Conservation (phyloP, 2,888 invertebrate species). For the Synergus laeviventris region DNA sequence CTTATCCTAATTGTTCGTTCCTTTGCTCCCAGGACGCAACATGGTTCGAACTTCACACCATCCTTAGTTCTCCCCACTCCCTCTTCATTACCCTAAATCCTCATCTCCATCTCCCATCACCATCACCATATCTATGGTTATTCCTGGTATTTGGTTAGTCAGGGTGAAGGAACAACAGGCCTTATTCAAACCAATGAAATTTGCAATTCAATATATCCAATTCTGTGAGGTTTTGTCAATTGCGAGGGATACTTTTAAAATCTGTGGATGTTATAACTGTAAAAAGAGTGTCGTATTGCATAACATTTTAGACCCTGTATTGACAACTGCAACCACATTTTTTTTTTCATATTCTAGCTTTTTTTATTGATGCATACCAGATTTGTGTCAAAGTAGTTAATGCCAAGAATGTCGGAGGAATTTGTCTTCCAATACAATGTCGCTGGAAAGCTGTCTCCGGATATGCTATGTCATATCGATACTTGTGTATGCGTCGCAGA, state of each 20-base stretch:
- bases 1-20: conserved; percentile 67
- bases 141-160: conserved; percentile 9
- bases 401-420: conserved; percentile 1
- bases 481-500: conserved; percentile 27
- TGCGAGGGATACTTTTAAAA: too few species aligned
- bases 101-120: conserved; percentile 1
- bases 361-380: not conserved
- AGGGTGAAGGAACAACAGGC: not conserved
- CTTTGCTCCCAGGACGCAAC: conserved; percentile 51
- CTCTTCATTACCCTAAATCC: not conserved
- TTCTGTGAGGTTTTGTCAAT: not conserved
- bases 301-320: too few species aligned
- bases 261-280: not conserved
- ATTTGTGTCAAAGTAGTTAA: conserved; percentile 10
- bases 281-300: too few species aligned
- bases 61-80: not conserved
- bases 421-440: conserved; percentile 19
- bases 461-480: conserved; percentile 12
- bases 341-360: not conserved
- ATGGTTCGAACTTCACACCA: conserved; percentile 56
- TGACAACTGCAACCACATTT: too few species aligned
- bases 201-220: conserved; percentile 26
- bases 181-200: conserved; percentile 26
- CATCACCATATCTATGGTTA: conserved; percentile 19
- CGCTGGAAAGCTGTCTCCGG: conserved; percentile 5